Percentiles rank a stretch among this genome's conserved stretches.
Conservation (phyloP, 2,888 invertebrate species). For the Amphipyra tragopoginis region DNA sequence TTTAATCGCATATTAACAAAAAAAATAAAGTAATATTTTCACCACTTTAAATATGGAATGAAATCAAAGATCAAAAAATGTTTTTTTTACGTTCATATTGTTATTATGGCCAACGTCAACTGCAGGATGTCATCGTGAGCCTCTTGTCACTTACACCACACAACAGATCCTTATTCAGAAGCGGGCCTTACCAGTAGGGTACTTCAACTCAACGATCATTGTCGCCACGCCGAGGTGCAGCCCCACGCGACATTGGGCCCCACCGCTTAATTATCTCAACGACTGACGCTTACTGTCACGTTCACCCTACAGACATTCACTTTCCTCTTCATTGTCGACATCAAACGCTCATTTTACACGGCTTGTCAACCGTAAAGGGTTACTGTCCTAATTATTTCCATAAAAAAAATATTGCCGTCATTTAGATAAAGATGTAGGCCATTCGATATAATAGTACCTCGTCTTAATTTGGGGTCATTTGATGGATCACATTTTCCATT, state of each 20-base stretch:
- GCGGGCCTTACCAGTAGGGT: slow-evolving; percentile 72
- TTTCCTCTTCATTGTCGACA: slow-evolving; percentile 62
- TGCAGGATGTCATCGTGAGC: not conserved
- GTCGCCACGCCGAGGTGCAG: slow-evolving; percentile 68
- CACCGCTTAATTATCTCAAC: slow-evolving; percentile 78
- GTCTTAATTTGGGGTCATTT: slow-evolving; percentile 79
- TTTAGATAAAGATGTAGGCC: slow-evolving; percentile 74
- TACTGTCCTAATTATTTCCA: slow-evolving; percentile 71
- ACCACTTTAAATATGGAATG: too few relatives aligned
- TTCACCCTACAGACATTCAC: slow-evolving; percentile 62
- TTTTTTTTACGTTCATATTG: too few relatives aligned
- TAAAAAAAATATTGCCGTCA: slow-evolving; percentile 74
- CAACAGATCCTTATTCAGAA: slow-evolving; percentile 66
- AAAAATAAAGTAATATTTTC: too few relatives aligned
- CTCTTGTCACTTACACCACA: slow-evolving; percentile 57
- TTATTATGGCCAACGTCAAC: too few relatives aligned
- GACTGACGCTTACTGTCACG: slow-evolving; percentile 66
- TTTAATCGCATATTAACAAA: not conserved
- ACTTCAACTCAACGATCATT: slow-evolving; percentile 81
- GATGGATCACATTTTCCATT: slow-evolving; percentile 84
- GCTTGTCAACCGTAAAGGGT: slow-evolving; percentile 64
- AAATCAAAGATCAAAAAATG: too few relatives aligned
- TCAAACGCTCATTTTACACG: slow-evolving; percentile 64
- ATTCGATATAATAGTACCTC: slow-evolving; percentile 61
- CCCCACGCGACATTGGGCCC: slow-evolving; percentile 63